A percentile compares a stretch with the other conserved stretches of the same genome.
These are phyloP conservation scores for Chloroclystis v-ata DNA, from an alignment of 2,888 invertebrate genomes.

Conservation along the genomic window DNA sequence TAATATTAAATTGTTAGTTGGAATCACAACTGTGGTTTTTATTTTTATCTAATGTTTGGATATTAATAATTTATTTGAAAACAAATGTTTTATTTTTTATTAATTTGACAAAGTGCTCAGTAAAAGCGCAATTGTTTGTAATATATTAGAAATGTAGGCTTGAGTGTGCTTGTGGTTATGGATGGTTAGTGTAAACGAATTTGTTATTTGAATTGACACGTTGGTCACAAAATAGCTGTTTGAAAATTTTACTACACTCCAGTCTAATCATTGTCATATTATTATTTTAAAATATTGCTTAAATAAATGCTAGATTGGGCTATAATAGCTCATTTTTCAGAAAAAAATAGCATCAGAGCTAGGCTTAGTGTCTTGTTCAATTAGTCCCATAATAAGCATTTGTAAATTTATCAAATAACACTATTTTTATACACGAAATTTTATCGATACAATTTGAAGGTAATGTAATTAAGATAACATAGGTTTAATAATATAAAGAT, in stretches of 20 bases:
- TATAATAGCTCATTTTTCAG: background rate
- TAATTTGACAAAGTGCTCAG: conserved; percentile 26
- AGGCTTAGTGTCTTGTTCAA: background rate
- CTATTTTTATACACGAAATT: conserved; percentile 11
- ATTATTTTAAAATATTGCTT: background rate
- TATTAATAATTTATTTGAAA: conserved; percentile 30
- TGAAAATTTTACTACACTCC: background rate
- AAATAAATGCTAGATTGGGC: background rate
- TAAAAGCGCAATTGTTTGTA: conserved; percentile 23
- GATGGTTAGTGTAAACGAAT: conserved; percentile 7
- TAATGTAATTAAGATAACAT: background rate
- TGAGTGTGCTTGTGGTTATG: conserved; percentile 13
- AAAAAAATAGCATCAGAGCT: background rate
- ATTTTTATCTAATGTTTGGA: conserved; percentile 27
- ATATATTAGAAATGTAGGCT: conserved; percentile 12
- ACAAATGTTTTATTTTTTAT: conserved; percentile 25
- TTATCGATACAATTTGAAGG: background rate
- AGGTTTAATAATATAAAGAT: background rate
- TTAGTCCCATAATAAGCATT: background rate
- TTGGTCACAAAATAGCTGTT: conserved; percentile 33
- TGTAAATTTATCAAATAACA: background rate
- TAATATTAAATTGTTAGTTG: conserved; percentile 12
- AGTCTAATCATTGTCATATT: conserved; percentile 6
- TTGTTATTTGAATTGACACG: conserved; percentile 18
- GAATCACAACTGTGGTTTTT: conserved; percentile 21